phyloP scores from a whole-genome alignment of 2,113 vertebrate species.

The Caranx ignobilis region DNA sequence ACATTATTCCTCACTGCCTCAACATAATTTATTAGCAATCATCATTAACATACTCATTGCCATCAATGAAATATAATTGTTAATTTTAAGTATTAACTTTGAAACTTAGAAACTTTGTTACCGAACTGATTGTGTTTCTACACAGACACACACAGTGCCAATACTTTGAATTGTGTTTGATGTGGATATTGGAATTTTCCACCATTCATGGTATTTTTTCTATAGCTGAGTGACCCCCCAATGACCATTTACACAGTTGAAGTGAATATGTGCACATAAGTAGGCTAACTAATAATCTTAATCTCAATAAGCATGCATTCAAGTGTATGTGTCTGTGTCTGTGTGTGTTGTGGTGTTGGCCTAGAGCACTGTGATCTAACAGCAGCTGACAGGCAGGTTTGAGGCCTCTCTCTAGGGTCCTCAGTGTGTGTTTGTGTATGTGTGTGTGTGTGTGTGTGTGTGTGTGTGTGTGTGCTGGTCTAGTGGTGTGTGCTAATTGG shows the following conservation, averaged over 20 bases:
- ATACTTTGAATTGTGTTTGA: neutral
- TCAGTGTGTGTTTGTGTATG: constrained; percentile 69
- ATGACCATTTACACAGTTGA: neutral
- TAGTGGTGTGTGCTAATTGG: constrained; percentile 80
- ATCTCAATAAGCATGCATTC: constrained; percentile 38
- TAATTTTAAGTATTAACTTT: too few relatives aligned
- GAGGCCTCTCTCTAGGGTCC: constrained; percentile 91
- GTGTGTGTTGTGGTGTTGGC: constrained; percentile 80
- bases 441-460: constrained; percentile 61
- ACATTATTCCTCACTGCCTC: too few relatives aligned
- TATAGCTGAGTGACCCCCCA: neutral
- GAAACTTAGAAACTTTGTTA: too few relatives aligned
- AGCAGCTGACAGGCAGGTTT: constrained; percentile 96
- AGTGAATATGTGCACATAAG: neutral
- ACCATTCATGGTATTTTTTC: neutral
- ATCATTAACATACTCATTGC: neutral
- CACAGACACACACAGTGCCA: too few relatives aligned
- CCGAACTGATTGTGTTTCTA: too few relatives aligned
- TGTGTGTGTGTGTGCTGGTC: constrained; percentile 64
- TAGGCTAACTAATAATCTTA: constrained; percentile 7
- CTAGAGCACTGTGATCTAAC: constrained; percentile 91
- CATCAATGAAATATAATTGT: too few relatives aligned
- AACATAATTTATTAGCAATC: too few relatives aligned
- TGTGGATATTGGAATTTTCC: neutral
- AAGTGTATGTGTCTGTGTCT: constrained; percentile 57